Evolutionary conservation across 1,140 invertebrate genomes (phyloP).

Genomic region (Samia ricini): DNA sequence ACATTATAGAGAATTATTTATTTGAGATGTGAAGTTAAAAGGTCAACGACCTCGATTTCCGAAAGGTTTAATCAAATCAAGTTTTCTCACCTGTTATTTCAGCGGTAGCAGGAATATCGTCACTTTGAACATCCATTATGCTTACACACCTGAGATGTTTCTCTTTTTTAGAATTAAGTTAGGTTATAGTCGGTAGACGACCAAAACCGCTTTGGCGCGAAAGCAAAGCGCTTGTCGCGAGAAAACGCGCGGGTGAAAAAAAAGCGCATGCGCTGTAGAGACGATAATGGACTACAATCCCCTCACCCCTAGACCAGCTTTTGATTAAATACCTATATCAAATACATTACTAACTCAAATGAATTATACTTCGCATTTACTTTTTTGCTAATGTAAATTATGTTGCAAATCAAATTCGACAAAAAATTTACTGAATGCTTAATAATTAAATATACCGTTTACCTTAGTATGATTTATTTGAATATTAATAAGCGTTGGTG

Average conservation of each 20-base stretch:
- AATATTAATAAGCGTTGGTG: no score
- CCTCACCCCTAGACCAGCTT: slow-evolving; percentile 20
- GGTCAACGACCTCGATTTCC: slow-evolving; percentile 37
- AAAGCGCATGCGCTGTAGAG: slow-evolving; percentile 62
- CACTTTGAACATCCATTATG: slow-evolving; percentile 46
- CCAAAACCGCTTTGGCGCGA: slow-evolving; percentile 66
- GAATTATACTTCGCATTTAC: no score
- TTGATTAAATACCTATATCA: neutral
- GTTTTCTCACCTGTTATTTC: slow-evolving; percentile 51
- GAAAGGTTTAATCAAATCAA: slow-evolving; percentile 14
- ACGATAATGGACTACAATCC: slow-evolving; percentile 48
- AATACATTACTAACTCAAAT: no score
- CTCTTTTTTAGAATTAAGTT: slow-evolving; percentile 38
- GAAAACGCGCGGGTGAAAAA: slow-evolving; percentile 48
- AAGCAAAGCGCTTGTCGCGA: slow-evolving; percentile 36
- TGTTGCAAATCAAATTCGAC: no score
- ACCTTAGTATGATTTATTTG: no score
- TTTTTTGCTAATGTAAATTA: no score
- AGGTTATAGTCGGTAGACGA: slow-evolving; percentile 56
- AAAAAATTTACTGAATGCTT: no score
- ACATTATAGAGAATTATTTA: neutral
- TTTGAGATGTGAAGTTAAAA: slow-evolving; percentile 15
- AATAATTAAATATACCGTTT: no score
- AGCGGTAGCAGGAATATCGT: slow-evolving; percentile 33
- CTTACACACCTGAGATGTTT: slow-evolving; percentile 4